Evolutionary conservation across 1,140 invertebrate genomes (phyloP).

Genomic region (Cotesia typhae): DNA sequence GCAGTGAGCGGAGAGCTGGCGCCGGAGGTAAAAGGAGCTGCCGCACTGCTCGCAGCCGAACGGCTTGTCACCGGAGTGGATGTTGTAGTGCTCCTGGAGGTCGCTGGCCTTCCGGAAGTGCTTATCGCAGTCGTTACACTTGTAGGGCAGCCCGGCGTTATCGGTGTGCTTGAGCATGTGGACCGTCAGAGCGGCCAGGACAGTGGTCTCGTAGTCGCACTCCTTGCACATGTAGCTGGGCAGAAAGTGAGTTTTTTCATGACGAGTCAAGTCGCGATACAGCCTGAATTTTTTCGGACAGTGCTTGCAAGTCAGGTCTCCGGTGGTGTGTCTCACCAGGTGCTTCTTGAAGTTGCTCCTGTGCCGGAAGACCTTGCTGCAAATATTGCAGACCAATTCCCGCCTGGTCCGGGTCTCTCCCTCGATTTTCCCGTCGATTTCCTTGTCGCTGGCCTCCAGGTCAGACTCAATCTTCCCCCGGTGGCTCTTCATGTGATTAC

Average conservation of each 20-base stretch:
- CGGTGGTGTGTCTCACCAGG: constrained; percentile 53
- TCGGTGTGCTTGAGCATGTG: constrained; percentile 60
- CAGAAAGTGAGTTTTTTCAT: constrained; percentile 62
- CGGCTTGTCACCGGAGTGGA: constrained; percentile 66
- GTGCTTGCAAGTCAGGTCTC: constrained; percentile 59
- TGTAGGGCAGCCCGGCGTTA: constrained; percentile 67
- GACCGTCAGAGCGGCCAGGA: constrained; percentile 55
- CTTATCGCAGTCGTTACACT: constrained; percentile 71
- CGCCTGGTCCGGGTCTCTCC: constrained; percentile 46
- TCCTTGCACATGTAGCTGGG: constrained; percentile 61
- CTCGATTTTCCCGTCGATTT: neutral
- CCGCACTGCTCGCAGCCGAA: constrained; percentile 69
- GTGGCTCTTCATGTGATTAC: constrained; percentile 59
- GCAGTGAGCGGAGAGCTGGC: constrained; percentile 60
- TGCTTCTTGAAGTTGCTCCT: constrained; percentile 62
- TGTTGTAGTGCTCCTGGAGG: constrained; percentile 63
- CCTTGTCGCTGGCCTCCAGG: constrained; percentile 33
- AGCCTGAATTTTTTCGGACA: constrained; percentile 60
- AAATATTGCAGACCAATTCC: constrained; percentile 57
- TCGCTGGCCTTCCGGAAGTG: constrained; percentile 68
- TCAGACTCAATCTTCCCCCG: constrained; percentile 22
- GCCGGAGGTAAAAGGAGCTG: constrained; percentile 65
- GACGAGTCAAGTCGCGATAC: constrained; percentile 58
- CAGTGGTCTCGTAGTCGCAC: constrained; percentile 63
- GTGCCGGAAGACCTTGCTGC: constrained; percentile 59